These are phyloP conservation scores for Monomorium pharaonis DNA, from an alignment of 1,140 invertebrate genomes.

Conservation along the genomic window DNA sequence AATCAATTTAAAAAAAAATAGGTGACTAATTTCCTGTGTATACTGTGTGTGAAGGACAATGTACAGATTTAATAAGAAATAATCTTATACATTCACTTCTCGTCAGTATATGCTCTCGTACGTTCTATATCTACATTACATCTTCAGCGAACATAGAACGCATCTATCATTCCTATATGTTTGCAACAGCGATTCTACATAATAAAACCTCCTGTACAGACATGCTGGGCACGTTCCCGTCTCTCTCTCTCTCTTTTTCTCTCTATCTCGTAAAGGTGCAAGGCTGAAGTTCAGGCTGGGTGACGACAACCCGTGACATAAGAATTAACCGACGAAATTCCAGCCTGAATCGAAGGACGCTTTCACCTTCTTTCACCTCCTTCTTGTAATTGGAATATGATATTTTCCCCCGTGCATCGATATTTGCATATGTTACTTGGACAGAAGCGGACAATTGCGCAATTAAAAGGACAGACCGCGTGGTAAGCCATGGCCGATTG, in stretches of 20 bases:
- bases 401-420: not conserved
- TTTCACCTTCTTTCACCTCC: slow-evolving; percentile 63
- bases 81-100: not conserved
- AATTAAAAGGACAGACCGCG: slow-evolving; percentile 1
- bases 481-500: not conserved
- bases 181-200: not conserved
- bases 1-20: not conserved
- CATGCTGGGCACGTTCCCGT: not conserved
- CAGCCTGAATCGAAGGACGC: slow-evolving; percentile 38
- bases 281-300: slow-evolving; percentile 23
- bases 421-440: not conserved
- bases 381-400: slow-evolving; percentile 48
- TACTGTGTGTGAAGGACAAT: not conserved
- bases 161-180: not conserved
- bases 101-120: not conserved
- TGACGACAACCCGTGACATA: slow-evolving; percentile 16
- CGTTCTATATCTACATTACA: not conserved
- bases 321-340: slow-evolving; percentile 32
- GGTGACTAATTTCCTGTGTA: not conserved
- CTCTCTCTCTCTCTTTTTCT: not conserved
- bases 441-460: not conserved
- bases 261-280: slow-evolving; percentile 36
- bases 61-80: not conserved
- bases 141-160: not conserved
- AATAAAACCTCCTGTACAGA: not conserved